Base-by-base conservation (phyloP, 2,888 invertebrate genomes). In the Chrysomela aeneicollis region DNA sequence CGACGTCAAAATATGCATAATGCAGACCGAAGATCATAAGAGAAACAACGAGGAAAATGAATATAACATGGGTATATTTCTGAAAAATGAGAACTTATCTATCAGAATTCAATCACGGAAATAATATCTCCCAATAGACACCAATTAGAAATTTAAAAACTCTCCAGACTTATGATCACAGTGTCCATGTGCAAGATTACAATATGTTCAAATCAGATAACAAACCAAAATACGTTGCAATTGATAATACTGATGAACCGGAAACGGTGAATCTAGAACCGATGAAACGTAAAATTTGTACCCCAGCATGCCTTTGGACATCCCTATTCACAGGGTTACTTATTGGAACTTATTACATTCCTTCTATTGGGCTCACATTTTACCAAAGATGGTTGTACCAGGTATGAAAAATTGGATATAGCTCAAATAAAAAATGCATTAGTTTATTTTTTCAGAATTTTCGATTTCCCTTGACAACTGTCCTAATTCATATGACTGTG, bases 281-380 rank as follows among this genome's bases (percentile, higher is more conserved):
- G 63, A 73, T 76, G 69, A 74, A 77, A 72, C 77, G 76, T 60
- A 76, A 74, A 63, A 62, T 77, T 47, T 76, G 81, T 65, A 79
- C 79, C 15, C 74, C 78, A 15, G 72, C 76, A n/a, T 82, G 82
- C 67, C 62, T 82, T 53, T 80, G 81, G 77, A 75, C 81, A 17
- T 78, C 81, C 2, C 71, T 84, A 12, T 78, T 81, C 69, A 83
- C 83, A 8, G 69, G 79, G 37, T 66, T 80, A 53, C 82, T 96
- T 51, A 92, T 98, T 68, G 81, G 92, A 2, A 84, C 94, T 52
- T 98, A 98, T 83, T 95, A 97, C 80, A 87, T 90, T 10, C 88
- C 98, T 61, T 98, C 98, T 12, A 96, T 99, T 76, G 92, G 95
- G 51, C 87, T 99, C 59, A 98, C 97, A 9, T 99, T 98, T 83